Evolutionary conservation across 1,140 invertebrate species (phyloP).

Genomic region (Pseudomyrmex concolor): DNA sequence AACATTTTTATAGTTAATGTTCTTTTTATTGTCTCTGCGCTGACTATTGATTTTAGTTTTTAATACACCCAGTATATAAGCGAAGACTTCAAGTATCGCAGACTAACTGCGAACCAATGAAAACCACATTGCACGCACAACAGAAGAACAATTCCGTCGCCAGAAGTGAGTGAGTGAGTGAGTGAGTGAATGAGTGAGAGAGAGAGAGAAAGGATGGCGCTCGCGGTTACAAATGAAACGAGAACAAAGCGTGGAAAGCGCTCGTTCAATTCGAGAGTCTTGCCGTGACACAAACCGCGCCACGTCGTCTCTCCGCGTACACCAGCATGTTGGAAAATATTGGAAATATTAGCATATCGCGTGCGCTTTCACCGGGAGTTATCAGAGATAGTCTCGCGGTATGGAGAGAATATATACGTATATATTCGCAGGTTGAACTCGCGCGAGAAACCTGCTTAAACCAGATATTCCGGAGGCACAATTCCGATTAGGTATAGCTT

Average conservation of each 20-base stretch:
- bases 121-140: slow-evolving; percentile 24
- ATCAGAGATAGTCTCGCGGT: slow-evolving; percentile 39
- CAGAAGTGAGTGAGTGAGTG: too few relatives aligned
- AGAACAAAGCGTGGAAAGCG: slow-evolving; percentile 45
- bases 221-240: slow-evolving; percentile 13
- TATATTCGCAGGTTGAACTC: neutral
- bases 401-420: neutral
- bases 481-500: neutral
- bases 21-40: neutral
- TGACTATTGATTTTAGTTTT: slow-evolving; percentile 2
- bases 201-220: slow-evolving; percentile 4
- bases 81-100: slow-evolving; percentile 7
- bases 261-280: slow-evolving; percentile 59
- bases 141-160: slow-evolving; percentile 23
- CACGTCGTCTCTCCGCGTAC: slow-evolving; percentile 5
- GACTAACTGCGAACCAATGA: slow-evolving; percentile 47
- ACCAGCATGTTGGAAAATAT: slow-evolving; percentile 58
- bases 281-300: slow-evolving; percentile 35
- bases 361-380: slow-evolving; percentile 68
- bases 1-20: slow-evolving; percentile 1
- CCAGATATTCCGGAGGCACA: neutral
- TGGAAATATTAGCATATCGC: slow-evolving; percentile 73
- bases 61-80: neutral
- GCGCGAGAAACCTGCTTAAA: neutral
- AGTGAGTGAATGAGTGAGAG: too few relatives aligned